phyloP scores from a whole-genome alignment of 2,888 invertebrate genomes.

The Cephus nigrinus region DNA sequence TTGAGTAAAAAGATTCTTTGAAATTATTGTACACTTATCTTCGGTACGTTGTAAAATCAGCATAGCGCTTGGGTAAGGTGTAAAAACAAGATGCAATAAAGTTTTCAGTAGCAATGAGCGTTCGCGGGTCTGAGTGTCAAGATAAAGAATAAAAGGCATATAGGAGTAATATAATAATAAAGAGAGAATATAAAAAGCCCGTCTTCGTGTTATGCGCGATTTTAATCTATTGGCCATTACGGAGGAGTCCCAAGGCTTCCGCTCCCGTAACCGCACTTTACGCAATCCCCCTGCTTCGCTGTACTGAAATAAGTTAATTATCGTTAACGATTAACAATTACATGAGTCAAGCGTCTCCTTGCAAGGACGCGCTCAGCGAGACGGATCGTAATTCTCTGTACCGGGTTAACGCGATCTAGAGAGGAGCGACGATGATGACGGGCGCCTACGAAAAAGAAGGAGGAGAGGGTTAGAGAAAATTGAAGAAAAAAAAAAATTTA shows the following conservation, averaged over 20 bases:
- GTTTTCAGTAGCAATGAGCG: constrained; percentile 26
- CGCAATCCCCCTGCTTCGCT: constrained; percentile 38
- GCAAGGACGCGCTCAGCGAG: constrained; percentile 48
- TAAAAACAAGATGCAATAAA: constrained; percentile 7
- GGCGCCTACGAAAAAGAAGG: neutral
- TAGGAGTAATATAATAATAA: constrained; percentile 5
- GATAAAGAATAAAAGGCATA: neutral
- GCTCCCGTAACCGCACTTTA: constrained; percentile 33
- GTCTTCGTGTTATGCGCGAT: constrained; percentile 37
- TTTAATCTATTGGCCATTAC: constrained; percentile 55
- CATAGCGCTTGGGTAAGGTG: neutral
- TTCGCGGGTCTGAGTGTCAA: neutral
- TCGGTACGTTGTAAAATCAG: neutral
- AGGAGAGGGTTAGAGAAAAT: neutral
- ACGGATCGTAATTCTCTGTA: constrained; percentile 20
- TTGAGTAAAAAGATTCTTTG: neutral
- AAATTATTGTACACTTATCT: neutral
- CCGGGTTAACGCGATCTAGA: neutral
- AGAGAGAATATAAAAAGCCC: constrained; percentile 7
- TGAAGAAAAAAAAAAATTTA: no score
- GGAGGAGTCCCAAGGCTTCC: constrained; percentile 52
- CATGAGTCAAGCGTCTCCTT: constrained; percentile 52
- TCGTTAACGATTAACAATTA: constrained; percentile 58
- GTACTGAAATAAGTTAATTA: constrained; percentile 57
- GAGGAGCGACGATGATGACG: neutral